Percentiles rank a stretch among this genome's conserved stretches.
Conservation (phyloP, 2,113 vertebrate genomes). For the Brachyhypopomus gauderio region DNA sequence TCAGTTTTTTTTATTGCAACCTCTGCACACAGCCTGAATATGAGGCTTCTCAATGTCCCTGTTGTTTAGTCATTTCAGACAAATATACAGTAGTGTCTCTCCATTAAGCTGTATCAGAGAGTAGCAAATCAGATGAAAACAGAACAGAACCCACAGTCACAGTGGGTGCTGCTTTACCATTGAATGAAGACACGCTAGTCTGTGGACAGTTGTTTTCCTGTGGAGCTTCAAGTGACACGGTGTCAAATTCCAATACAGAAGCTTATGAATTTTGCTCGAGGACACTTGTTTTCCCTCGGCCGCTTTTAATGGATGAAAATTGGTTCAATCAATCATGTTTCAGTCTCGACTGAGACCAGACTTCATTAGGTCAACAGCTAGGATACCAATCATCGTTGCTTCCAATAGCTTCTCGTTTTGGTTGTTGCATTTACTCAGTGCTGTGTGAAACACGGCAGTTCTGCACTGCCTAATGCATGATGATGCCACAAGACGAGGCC, state of each 20-base stretch:
- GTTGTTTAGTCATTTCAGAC: slow-evolving; percentile 16
- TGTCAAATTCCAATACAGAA: slow-evolving; percentile 32
- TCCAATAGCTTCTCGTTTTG: slow-evolving; percentile 58
- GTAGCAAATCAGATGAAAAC: slow-evolving; percentile 21
- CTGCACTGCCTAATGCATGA: not conserved
- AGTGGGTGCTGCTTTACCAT: slow-evolving; percentile 29
- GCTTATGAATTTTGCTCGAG: slow-evolving; percentile 52
- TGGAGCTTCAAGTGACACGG: not conserved
- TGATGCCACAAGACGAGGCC: not conserved
- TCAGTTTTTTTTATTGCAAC: too few species aligned
- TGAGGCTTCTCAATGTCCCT: not conserved
- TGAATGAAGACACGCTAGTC: not conserved
- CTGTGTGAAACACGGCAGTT: slow-evolving; percentile 1
- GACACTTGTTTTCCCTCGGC: slow-evolving; percentile 49
- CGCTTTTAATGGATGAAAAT: slow-evolving; percentile 49
- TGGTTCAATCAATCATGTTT: slow-evolving; percentile 57
- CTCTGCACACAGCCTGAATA: not conserved
- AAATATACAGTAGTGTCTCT: slow-evolving; percentile 3
- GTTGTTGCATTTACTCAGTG: slow-evolving; percentile 42
- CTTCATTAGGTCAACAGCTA: slow-evolving; percentile 60
- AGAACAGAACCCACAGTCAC: slow-evolving; percentile 15
- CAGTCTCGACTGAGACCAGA: slow-evolving; percentile 49
- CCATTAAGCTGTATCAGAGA: not conserved
- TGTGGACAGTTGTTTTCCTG: not conserved
- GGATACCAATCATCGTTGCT: slow-evolving; percentile 51